Base-by-base conservation (phyloP, 2,888 invertebrate species). In the Parnassius glacialis region DNA sequence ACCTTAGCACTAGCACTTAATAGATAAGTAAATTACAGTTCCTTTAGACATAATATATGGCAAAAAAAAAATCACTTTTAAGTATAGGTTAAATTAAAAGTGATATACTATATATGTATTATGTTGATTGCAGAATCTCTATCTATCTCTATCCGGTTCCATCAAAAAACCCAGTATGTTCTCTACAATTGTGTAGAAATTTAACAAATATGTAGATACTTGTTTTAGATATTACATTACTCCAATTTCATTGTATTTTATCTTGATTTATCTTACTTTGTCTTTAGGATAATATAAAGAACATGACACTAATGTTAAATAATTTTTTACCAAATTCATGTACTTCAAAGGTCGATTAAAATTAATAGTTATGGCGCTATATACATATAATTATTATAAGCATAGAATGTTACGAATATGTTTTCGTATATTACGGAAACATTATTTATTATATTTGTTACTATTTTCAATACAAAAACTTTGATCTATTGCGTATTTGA, bases 371-470 rank as follows among this genome's bases (percentile, higher is more conserved):
- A 59, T 55, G 59, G 59, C 59, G 52, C 59, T 63, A 52, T 59
- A 59, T 54, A 54, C 58, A 53, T 47, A 53, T 52, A 59, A n/a
- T 64, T 60, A 59, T 45, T 16, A 44, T 64, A 61, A 61, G 61
- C 48, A 63, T 61, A 62, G 54, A 52, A 64, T 68, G 64, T 43
- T 60, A 57, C 67, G 67, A 69, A 68, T 50, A 50, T 57, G 63
- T 60, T 59, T 88, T 73, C 89, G 86, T 90, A 89, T 88, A 90
- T 90, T 90, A 90, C 81, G 89, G 84, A 83, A 73, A 72, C 75
- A 70, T 75, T 83, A 81, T 87, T 86, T 85, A 87, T 85, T 83
- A 64, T 75, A 75, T 76, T 81, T 83, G 82, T 84, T 87, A 81
- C 78, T 74, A 75, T 79, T 83, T 84, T 76, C 74, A 80, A 80